Percentiles rank a stretch among this genome's conserved stretches.
phyloP scores from a whole-genome alignment of 1,140 invertebrate genomes.

The Physella acuta region DNA sequence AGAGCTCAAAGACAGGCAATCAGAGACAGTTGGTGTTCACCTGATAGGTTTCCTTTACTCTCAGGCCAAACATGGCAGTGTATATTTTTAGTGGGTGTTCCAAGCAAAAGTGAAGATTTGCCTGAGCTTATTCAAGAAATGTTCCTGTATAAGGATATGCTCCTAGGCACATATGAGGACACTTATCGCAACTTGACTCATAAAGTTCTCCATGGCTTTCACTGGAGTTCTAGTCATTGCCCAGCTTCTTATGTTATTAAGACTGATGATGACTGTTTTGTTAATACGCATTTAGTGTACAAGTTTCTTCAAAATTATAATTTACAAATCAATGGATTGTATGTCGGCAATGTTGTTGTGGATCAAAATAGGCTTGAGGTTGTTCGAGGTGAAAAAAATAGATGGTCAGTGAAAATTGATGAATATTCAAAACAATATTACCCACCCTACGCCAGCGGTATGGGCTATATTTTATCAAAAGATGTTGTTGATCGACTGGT shows the following conservation, averaged over 20 bases:
- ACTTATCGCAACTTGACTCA: slow-evolving; percentile 47
- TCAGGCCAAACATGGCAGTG: slow-evolving; percentile 38
- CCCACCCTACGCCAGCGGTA: slow-evolving; percentile 47
- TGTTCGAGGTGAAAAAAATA: slow-evolving; percentile 32
- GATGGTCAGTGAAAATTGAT: slow-evolving; percentile 38
- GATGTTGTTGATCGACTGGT: slow-evolving; percentile 43
- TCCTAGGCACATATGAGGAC: slow-evolving; percentile 46
- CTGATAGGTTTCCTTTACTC: slow-evolving; percentile 20
- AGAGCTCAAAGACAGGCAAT: slow-evolving; percentile 36
- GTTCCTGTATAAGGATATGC: slow-evolving; percentile 35
- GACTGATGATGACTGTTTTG: slow-evolving; percentile 54
- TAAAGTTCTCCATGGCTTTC: slow-evolving; percentile 46
- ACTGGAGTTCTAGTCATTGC: slow-evolving; percentile 36
- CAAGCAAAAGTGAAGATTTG: slow-evolving; percentile 19
- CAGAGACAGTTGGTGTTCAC: slow-evolving; percentile 45
- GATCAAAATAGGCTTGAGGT: slow-evolving; percentile 35
- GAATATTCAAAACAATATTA: slow-evolving; percentile 38
- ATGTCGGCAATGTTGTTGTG: slow-evolving; percentile 41
- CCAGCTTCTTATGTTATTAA: slow-evolving; percentile 40
- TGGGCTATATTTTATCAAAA: slow-evolving; percentile 42
- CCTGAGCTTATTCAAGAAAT: slow-evolving; percentile 30
- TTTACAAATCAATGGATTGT: slow-evolving; percentile 29
- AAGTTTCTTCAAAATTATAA: slow-evolving; percentile 40
- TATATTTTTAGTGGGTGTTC: slow-evolving; percentile 45
- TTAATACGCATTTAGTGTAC: slow-evolving; percentile 42